These are phyloP conservation scores for Acrocephalus scirpaceus DNA, from an alignment of 2,797 vertebrate species.

Conservation along the genomic window DNA sequence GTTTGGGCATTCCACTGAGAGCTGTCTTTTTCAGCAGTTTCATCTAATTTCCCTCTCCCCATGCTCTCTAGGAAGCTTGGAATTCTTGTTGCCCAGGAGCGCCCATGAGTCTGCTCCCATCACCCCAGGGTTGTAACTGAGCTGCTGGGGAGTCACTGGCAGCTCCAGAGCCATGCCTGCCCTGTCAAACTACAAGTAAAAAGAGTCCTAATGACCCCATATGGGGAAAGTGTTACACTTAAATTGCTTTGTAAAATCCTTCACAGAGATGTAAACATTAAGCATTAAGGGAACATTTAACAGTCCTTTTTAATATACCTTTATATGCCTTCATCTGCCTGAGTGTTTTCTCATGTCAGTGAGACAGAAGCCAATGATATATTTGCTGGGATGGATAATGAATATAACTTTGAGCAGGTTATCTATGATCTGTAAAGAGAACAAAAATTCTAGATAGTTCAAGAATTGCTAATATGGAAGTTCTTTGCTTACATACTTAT, in stretches of 20 bases:
- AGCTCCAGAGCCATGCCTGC: not conserved
- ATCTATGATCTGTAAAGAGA: not conserved
- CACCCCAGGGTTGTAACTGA: not conserved
- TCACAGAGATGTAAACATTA: not conserved
- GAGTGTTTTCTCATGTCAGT: not conserved
- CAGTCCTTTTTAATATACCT: not conserved
- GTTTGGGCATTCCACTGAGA: not conserved
- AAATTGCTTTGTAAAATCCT: not conserved
- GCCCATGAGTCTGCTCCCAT: not conserved
- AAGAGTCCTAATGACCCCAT: not conserved
- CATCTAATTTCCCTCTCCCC: not conserved
- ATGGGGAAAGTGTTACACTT: not conserved
- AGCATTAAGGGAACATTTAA: not conserved
- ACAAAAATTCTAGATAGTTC: not conserved
- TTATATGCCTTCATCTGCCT: not conserved
- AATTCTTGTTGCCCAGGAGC: not conserved
- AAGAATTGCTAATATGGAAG: not conserved
- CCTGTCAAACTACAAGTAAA: not conserved
- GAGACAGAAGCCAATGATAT: not conserved
- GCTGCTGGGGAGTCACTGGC: not conserved
- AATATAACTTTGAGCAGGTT: not conserved
- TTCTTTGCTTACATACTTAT: not conserved
- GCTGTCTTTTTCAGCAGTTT: not conserved
- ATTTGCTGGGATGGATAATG: not conserved
- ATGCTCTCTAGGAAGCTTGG: not conserved